Evolutionary conservation across 2,888 invertebrate genomes (phyloP).

Genomic region (Drosophila mimetica): DNA sequence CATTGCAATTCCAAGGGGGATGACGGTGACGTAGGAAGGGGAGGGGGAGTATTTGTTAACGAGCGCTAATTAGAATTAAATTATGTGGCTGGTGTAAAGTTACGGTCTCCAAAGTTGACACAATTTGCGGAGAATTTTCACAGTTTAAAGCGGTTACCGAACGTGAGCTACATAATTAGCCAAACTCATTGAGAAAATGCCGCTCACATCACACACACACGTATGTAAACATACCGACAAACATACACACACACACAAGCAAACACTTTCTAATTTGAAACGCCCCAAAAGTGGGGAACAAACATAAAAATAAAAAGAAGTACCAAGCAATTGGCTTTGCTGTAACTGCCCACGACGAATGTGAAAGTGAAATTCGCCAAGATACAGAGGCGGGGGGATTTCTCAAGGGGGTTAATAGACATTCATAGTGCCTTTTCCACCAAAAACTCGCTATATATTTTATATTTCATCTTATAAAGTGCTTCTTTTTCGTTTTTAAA

Average conservation of each 20-base stretch:
- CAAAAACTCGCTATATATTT: too few species aligned
- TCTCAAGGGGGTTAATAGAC: not conserved
- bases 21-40: not conserved
- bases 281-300: conserved; percentile 34
- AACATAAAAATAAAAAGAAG: conserved; percentile 43
- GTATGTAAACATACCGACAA: not conserved
- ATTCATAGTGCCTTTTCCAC: not conserved
- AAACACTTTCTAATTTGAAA: conserved; percentile 67
- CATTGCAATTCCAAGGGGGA: conserved; percentile 38
- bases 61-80: conserved; percentile 57
- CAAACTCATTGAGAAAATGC: conserved; percentile 34
- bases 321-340: conserved; percentile 56
- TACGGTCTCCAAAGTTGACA: conserved; percentile 24
- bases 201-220: conserved; percentile 18
- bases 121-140: conserved; percentile 24
- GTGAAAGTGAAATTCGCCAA: conserved; percentile 71
- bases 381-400: conserved; percentile 29
- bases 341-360: conserved; percentile 59
- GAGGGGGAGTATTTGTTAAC: conserved; percentile 22
- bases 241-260: conserved; percentile 6
- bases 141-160: conserved; percentile 23
- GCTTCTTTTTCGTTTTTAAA: too few species aligned
- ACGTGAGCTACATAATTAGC: conserved; percentile 26
- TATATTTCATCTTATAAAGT: too few species aligned
- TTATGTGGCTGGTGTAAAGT: conserved; percentile 13